Evolutionary conservation across 2,888 invertebrate genomes (phyloP), one percentile per base, ranked within the genome.

Genomic region (Eilema caniola): DNA sequence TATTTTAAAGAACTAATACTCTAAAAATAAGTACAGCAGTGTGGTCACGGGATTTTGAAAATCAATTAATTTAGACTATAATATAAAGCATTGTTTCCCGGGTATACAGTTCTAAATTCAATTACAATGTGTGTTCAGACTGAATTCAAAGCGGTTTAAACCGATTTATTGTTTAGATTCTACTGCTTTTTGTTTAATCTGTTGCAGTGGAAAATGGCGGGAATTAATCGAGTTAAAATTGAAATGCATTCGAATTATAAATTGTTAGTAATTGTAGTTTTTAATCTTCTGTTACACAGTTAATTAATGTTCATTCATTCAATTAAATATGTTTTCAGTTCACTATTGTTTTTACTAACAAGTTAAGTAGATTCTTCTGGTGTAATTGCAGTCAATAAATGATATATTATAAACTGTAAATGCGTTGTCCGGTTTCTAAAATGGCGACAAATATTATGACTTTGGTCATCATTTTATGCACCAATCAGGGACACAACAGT

Each of bases 141-240:
- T 57, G 53, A 71, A 60, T 59, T 78, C 41, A 64, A 47, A 74
- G 69, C 69, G 61, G 33, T 73, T 80, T 63, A 70, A 66, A 67
- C 23, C 63, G 70, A 73, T 82, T 73, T 72, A 72, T 69, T 70
- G 74, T 64, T 67, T 61, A 33, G 56, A n/a, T 28, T 64, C 14
- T 41, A 25, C 14, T 53, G 53, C 53, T 74, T 78, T 73, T 47
- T 59, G 70, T 74, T 72, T 78, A 79, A 74, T 76, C 76, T 76
- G 60, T 71, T 56, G 73, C 62, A 72, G 28, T 65, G 61, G 65
- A 77, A 63, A 81, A 75, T 73, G 57, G 74, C 33, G 67, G 23
- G 53, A 70, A 81, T 71, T 69, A 76, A 81, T 76, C 68, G 63
- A 64, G 31, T 33, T 59, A 7, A 47, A n/a, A n/a, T 53, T 74